Conservation (phyloP, 2,797 vertebrate species). For the Phrynocephalus forsythii region DNA sequence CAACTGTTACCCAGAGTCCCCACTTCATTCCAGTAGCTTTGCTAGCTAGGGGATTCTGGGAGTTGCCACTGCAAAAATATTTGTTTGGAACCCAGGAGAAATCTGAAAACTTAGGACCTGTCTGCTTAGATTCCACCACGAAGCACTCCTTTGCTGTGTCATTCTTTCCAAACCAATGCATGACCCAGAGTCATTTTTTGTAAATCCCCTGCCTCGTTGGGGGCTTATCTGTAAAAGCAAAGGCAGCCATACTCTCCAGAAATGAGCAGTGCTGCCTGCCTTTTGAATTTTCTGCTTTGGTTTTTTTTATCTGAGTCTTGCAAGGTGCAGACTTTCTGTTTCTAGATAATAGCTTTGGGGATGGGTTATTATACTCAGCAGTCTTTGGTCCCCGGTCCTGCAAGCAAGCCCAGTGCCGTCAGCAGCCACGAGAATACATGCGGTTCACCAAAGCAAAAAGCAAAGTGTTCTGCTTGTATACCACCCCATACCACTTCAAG, state of each 20-base stretch:
- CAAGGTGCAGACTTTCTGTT: constrained; percentile 16
- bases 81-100: no score
- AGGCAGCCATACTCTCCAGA: not conserved
- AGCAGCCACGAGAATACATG: not conserved
- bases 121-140: fast-evolving
- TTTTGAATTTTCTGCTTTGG: constrained; percentile 9
- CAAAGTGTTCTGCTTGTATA: no score
- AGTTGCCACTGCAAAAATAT: no score
- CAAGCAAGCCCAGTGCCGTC: not conserved
- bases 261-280: not conserved
- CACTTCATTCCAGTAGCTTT: no score
- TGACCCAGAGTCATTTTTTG: not conserved
- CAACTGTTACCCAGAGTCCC: no score
- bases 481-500: no score
- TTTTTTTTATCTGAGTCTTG: constrained; percentile 14
- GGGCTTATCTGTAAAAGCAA: constrained; percentile 21
- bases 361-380: not conserved
- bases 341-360: constrained; percentile 21
- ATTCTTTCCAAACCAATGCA: constrained; percentile 27
- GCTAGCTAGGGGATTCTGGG: no score
- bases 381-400: not conserved
- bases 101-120: not conserved
- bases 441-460: not conserved
- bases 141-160: not conserved
- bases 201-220: constrained; percentile 2